Percentiles rank a stretch among this genome's conserved stretches.
phyloP scores from a whole-genome alignment of 2,888 invertebrate species.

The Tortricodes alternella region DNA sequence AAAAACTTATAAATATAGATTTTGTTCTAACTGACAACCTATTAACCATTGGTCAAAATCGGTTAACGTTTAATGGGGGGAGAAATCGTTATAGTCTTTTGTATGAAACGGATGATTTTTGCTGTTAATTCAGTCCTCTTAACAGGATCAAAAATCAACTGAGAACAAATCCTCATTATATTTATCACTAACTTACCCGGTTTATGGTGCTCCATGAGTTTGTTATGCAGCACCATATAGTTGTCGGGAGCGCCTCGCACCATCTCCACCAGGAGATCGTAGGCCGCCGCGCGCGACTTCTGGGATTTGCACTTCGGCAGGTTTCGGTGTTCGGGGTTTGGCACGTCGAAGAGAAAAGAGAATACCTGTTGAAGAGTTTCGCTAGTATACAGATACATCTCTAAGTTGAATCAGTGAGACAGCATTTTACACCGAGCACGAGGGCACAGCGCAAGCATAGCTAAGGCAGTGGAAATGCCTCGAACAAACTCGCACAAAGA shows the following conservation, averaged over 20 bases:
- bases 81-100: not conserved
- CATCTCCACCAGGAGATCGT: slow-evolving; percentile 94
- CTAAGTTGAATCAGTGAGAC: too few species aligned
- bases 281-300: slow-evolving; percentile 94
- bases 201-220: slow-evolving; percentile 92
- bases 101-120: too few species aligned
- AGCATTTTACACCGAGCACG: too few species aligned
- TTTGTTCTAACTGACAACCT: too few species aligned
- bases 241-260: slow-evolving; percentile 93
- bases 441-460: too few species aligned
- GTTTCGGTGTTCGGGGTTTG: slow-evolving; percentile 91
- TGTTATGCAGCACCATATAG: slow-evolving; percentile 91
- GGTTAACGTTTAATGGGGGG: too few species aligned
- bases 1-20: too few species aligned
- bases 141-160: too few species aligned
- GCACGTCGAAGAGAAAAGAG: slow-evolving; percentile 94
- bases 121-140: too few species aligned
- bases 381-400: not conserved
- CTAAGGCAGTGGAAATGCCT: too few species aligned
- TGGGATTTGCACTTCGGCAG: slow-evolving; percentile 97
- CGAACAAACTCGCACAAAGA: too few species aligned
- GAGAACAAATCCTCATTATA: not conserved
- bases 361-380: slow-evolving; percentile 83
- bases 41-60: too few species aligned
- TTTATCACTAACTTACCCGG: slow-evolving; percentile 80